phyloP scores from a whole-genome alignment of 2,113 vertebrate species.

The Neotragus moschatus region DNA sequence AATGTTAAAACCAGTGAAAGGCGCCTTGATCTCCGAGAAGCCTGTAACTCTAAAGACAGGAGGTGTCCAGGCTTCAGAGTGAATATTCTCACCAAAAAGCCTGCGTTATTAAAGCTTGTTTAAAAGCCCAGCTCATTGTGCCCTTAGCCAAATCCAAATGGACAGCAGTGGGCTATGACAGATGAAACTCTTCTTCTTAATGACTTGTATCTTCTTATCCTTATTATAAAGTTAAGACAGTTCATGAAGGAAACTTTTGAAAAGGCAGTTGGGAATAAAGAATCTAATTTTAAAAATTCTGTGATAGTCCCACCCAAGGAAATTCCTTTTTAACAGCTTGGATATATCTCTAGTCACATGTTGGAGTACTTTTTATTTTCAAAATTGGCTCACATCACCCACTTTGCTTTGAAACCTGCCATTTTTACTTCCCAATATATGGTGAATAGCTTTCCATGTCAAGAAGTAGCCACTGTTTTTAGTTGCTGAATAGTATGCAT shows the following conservation, averaged over 20 bases:
- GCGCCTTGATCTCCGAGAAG: neutral
- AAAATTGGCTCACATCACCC: neutral
- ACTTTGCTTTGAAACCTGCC: neutral
- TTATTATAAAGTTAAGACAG: neutral
- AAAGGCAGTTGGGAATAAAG: neutral
- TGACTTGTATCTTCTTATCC: neutral
- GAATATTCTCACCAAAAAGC: neutral
- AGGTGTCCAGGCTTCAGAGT: neutral
- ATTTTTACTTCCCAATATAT: neutral
- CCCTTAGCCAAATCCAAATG: neutral
- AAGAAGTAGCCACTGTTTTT: neutral
- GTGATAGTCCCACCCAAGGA: neutral
- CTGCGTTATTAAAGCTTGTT: neutral
- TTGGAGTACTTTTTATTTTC: neutral
- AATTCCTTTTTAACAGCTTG: neutral
- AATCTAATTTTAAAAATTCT: neutral
- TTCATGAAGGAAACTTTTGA: neutral
- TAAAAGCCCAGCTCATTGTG: neutral
- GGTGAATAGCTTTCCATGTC: neutral
- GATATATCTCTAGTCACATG: rapidly evolving
- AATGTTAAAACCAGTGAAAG: neutral
- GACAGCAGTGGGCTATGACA: neutral
- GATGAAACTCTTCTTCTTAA: neutral
- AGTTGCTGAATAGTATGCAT: neutral
- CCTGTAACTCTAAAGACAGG: neutral